Evolutionary conservation across 2,113 vertebrate genomes (phyloP).

Genomic region (Sisor rabdophorus): DNA sequence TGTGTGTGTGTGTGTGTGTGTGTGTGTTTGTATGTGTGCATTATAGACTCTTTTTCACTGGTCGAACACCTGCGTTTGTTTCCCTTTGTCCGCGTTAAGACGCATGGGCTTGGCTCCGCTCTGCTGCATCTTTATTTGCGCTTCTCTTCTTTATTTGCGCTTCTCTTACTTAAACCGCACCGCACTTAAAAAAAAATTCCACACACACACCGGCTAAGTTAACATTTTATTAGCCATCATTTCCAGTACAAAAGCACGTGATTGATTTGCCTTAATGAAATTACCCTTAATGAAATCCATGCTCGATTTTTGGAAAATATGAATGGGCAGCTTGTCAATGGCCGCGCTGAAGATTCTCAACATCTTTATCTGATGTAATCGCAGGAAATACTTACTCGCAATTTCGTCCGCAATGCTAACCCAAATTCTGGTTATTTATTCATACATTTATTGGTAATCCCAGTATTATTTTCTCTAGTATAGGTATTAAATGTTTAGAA

Average conservation of each 20-base stretch:
- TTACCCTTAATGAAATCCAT: constrained; percentile 37
- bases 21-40: neutral
- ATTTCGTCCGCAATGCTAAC: constrained; percentile 5
- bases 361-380: constrained; percentile 63
- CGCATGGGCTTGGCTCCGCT: constrained; percentile 64
- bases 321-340: constrained; percentile 71
- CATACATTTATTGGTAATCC: neutral
- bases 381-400: constrained; percentile 33
- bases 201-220: neutral
- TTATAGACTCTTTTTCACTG: neutral
- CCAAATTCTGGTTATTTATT: constrained; percentile 6
- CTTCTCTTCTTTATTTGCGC: constrained; percentile 3
- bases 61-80: neutral
- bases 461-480: neutral
- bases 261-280: constrained; percentile 32
- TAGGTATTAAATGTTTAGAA: neutral
- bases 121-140: constrained; percentile 47
- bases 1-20: neutral
- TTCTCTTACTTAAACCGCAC: constrained; percentile 39
- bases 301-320: constrained; percentile 48
- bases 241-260: neutral
- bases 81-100: constrained; percentile 7
- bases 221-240: neutral
- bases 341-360: constrained; percentile 41
- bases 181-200: neutral